phyloP scores from a whole-genome alignment of 35 echinoderm and acorn worm genomes.

The Anneissia japonica region DNA sequence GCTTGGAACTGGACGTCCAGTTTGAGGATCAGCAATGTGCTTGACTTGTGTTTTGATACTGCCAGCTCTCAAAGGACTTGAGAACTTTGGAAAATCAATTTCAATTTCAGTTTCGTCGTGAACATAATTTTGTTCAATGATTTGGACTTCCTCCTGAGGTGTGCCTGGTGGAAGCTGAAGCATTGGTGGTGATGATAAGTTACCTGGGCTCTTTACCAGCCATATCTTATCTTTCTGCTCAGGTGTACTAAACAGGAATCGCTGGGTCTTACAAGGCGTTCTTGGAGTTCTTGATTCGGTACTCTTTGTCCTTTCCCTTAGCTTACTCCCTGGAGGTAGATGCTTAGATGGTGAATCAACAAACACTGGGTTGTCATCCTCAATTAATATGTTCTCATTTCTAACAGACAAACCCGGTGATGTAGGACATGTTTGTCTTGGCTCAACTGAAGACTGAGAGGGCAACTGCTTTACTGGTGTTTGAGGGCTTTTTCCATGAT shows the following conservation, averaged over 20 bases:
- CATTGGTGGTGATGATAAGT: not conserved
- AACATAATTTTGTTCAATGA: conserved; percentile 7
- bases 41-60: not conserved
- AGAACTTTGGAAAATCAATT: not conserved
- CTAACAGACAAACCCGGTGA: not conserved
- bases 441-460: not conserved
- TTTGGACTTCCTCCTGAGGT: not conserved
- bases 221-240: not conserved
- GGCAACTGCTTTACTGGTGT: not conserved
- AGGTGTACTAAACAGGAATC: not conserved
- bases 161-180: not conserved
- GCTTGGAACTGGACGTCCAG: not conserved
- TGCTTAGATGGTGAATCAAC: not conserved
- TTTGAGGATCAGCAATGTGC: not conserved
- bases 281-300: not conserved
- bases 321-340: not conserved
- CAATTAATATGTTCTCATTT: not conserved
- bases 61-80: conserved; percentile 8
- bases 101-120: conserved; percentile 5
- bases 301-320: not conserved
- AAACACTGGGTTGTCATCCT: not conserved
- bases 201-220: not conserved
- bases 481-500: not conserved
- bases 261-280: not conserved
- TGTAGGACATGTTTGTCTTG: not conserved